Evolutionary conservation across 2,888 invertebrate genomes (phyloP), one percentile per base, ranked within the genome.

Genomic region (Nomada fabriciana): DNA sequence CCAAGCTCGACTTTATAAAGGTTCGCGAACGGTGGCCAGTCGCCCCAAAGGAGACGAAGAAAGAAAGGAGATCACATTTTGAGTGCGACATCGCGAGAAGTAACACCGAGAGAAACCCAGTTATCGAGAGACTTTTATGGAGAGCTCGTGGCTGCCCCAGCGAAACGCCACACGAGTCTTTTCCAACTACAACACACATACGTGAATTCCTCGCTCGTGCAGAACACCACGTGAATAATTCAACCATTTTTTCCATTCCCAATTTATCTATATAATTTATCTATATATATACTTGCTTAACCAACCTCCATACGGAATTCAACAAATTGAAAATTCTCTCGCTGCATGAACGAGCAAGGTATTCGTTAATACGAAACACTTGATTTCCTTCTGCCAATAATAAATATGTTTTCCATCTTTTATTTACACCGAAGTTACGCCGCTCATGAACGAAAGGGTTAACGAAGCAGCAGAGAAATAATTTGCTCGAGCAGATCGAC

Each of bases 41-140:
- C 7, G 20, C 15, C 53, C 42, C 55, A 18, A 29, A 13, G 67
- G 25, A 55, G 23, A 60, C 43, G 53, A 68, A 68, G 10, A 64
- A 84, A 85, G 80, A 84, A 84, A 74, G 76, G 76, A 74, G 76
- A 85, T 82, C 77, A 69, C 71, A 77, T 82, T 84, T 85, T 85
- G 82, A 84, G 85, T 82, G 85, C 85, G 71, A 53, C 71, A 60
- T 47, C 61, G 67, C 65, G 76, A 74, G 71, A 59, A 85, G 73
- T 74, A 81, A 80, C 83, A 60, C 67, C 59, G 69, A 69, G 85
- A 85, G 84, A 85, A 85, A 84, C 82, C 85, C 82, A 85, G 73
- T 85, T 85, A 84, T 85, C 85, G 77, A 76, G 63, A 74, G 76
- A 84, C 74, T 85, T 84, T 84, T 84, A 84, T 74, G 84, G 85